Evolutionary conservation across 1,140 invertebrate genomes (phyloP).

Genomic region (Vanessa tameamea): DNA sequence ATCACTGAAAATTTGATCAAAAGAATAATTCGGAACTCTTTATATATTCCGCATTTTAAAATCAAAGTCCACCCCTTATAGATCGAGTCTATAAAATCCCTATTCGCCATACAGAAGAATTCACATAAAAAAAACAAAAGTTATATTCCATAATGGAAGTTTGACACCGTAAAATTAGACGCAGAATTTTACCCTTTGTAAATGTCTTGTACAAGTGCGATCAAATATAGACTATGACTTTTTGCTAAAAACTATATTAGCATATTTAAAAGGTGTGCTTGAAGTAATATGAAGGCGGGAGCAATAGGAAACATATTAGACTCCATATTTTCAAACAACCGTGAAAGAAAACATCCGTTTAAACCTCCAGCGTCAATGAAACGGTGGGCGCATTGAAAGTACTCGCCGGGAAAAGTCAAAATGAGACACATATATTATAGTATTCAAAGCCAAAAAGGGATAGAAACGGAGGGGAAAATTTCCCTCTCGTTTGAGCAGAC

Average conservation of each 20-base stretch:
- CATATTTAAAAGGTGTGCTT: constrained; percentile 18
- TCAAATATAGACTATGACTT: background rate
- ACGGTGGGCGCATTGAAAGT: constrained; percentile 58
- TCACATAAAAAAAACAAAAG: constrained; percentile 27
- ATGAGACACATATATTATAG: constrained; percentile 44
- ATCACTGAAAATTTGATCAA: too few species aligned
- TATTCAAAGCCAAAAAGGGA: constrained; percentile 32
- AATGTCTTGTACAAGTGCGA: background rate
- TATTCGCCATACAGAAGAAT: constrained; percentile 16
- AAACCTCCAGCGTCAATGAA: constrained; percentile 64
- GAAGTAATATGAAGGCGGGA: constrained; percentile 30
- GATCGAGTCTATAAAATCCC: constrained; percentile 14
- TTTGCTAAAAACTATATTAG: constrained; percentile 13
- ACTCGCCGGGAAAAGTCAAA: constrained; percentile 53
- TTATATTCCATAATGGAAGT: constrained; percentile 30
- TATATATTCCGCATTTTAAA: background rate
- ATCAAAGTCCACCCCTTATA: constrained; percentile 6
- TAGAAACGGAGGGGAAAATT: constrained; percentile 51
- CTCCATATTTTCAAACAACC: constrained; percentile 39
- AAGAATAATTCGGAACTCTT: too few species aligned
- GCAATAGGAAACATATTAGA: constrained; percentile 51
- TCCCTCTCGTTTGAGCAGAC: constrained; percentile 61
- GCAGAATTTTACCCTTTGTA: constrained; percentile 16
- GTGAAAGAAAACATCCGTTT: constrained; percentile 56
- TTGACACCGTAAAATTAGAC: constrained; percentile 30